A percentile compares a stretch with the other conserved stretches of the same genome.
These are phyloP conservation scores for Spea bombifrons DNA, from an alignment of 2,113 vertebrate genomes.

Conservation along the genomic window DNA sequence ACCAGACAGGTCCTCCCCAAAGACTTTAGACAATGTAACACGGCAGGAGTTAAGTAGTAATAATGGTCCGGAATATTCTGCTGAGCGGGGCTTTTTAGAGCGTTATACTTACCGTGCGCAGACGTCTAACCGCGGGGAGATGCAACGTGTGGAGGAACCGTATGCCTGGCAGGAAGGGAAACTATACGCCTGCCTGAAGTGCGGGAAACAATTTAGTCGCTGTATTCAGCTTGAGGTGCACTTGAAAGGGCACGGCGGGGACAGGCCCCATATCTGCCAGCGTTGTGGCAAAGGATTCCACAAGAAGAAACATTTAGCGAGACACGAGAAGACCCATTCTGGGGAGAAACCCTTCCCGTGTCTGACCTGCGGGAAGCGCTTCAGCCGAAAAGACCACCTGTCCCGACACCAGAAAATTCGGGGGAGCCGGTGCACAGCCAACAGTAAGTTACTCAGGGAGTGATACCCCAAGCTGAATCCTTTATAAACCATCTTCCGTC, in stretches of 20 bases:
- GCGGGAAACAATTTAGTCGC: slow-evolving; percentile 68
- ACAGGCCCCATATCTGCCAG: slow-evolving; percentile 36
- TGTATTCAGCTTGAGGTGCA: slow-evolving; percentile 57
- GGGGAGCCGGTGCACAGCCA: no score
- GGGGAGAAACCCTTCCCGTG: slow-evolving; percentile 62
- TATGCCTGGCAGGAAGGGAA: slow-evolving; percentile 47
- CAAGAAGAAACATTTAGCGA: slow-evolving; percentile 26
- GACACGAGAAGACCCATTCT: slow-evolving; percentile 57
- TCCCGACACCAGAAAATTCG: slow-evolving; percentile 50
- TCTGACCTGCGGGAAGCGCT: slow-evolving; percentile 59
- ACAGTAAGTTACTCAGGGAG: no score
- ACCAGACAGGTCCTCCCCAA: no score
- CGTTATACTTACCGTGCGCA: no score
- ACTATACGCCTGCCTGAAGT: slow-evolving; percentile 58
- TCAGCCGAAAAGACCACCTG: slow-evolving; percentile 25
- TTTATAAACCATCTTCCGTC: no score
- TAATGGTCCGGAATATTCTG: no score
- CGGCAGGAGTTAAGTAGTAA: no score
- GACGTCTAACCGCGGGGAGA: no score
- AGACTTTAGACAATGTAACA: no score
- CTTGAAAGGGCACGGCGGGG: slow-evolving; percentile 59
- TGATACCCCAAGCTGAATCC: no score
- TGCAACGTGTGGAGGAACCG: no score
- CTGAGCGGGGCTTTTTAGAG: no score
- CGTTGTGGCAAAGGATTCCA: slow-evolving; percentile 60